Conservation (phyloP, 2,888 invertebrate species). For the Rhorus exstirpatorius region DNA sequence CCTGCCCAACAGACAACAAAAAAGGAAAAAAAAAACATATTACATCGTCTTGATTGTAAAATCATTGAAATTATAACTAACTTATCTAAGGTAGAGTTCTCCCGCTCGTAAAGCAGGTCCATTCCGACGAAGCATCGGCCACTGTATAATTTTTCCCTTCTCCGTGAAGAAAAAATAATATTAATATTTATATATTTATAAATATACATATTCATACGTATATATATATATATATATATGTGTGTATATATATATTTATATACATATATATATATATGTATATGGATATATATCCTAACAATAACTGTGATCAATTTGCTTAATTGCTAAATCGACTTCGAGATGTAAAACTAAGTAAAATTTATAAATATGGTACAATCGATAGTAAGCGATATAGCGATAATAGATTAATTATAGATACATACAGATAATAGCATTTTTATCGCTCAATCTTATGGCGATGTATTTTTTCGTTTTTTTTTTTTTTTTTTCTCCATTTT, state of each 20-base stretch:
- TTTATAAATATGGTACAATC: slow-evolving; percentile 85
- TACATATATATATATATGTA: not conserved
- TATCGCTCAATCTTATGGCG: slow-evolving; percentile 84
- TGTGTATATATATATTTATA: not conserved
- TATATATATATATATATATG: not conserved
- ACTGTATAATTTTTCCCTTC: slow-evolving; percentile 62
- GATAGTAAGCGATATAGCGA: slow-evolving; percentile 84
- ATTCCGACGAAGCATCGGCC: slow-evolving; percentile 77
- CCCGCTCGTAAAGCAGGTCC: slow-evolving; percentile 77
- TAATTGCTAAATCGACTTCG: slow-evolving; percentile 80
- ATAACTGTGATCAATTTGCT: slow-evolving; percentile 73
- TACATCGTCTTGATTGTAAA: slow-evolving; percentile 81
- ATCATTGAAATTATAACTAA: slow-evolving; percentile 82
- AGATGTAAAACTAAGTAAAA: slow-evolving; percentile 84
- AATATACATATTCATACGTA: not conserved
- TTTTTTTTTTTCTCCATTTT: slow-evolving; percentile 27
- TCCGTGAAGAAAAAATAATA: slow-evolving; percentile 69
- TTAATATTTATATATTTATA: slow-evolving; percentile 43
- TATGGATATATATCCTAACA: slow-evolving; percentile 61
- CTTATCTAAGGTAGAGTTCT: slow-evolving; percentile 80
- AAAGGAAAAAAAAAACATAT: slow-evolving; percentile 83
- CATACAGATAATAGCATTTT: slow-evolving; percentile 84
- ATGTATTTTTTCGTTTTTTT: slow-evolving; percentile 67
- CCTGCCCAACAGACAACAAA: slow-evolving; percentile 83
- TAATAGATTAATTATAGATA: slow-evolving; percentile 84